These are phyloP conservation scores for Nyctereutes procyonoides DNA, from an alignment of 2,113 vertebrate genomes.

Conservation along the genomic window DNA sequence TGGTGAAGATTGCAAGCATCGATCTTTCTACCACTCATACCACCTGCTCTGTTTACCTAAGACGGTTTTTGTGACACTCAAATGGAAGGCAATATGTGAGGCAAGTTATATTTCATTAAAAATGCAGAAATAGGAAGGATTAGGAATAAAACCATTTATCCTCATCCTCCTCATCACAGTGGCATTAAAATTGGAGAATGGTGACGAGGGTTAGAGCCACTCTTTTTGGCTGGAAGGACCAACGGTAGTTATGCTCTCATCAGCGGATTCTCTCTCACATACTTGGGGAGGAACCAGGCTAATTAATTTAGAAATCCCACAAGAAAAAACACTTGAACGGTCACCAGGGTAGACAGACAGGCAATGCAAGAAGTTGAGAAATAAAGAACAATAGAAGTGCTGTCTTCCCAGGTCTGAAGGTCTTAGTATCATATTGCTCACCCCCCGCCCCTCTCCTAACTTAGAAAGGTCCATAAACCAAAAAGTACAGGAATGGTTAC, in stretches of 20 bases:
- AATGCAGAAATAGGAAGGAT: background rate
- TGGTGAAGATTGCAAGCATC: slow-evolving; percentile 52
- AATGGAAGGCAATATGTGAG: background rate
- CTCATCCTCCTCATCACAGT: background rate
- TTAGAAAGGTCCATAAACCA: background rate
- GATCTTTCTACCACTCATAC: background rate
- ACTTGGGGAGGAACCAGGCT: background rate
- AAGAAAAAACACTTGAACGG: background rate
- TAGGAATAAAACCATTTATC: background rate
- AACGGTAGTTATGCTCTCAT: background rate
- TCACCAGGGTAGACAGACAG: background rate
- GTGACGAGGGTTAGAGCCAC: background rate
- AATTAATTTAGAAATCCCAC: background rate
- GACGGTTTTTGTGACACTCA: slow-evolving; percentile 3
- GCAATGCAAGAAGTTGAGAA: background rate
- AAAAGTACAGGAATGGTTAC: background rate
- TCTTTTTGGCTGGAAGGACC: background rate
- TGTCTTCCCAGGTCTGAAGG: background rate
- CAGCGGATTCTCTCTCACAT: background rate
- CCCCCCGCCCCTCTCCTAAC: background rate
- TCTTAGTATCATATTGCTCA: background rate
- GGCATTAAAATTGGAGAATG: background rate
- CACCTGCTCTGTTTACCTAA: slow-evolving; percentile 31
- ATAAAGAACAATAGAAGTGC: background rate
- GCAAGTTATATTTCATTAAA: background rate